Base-by-base conservation (phyloP, 2,797 vertebrate species). In the Myotis pilosus region DNA sequence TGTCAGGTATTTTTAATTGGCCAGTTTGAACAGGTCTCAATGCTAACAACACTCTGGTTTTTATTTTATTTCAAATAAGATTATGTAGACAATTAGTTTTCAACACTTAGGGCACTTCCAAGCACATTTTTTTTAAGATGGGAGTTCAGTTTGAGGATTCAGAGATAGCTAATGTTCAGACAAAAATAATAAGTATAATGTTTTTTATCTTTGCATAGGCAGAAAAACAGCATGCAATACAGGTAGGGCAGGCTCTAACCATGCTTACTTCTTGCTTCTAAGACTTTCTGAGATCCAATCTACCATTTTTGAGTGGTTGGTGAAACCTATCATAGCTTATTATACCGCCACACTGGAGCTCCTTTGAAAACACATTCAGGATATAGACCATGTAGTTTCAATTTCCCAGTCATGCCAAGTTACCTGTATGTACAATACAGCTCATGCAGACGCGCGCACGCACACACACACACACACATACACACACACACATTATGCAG, bases 161-260 rank as follows among this genome's bases (percentile, higher is more conserved):
- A 92, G 25, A 38, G 0, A 53, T 41, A 20, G 17, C 5, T 38
- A 25, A 36, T 8, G 4, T 13, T 80, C 8, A 20, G 8, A 13
- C 47, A 23, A 66, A 36, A 57, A 47, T 8, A 78, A 71, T 15
- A 62, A 66, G 36, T 4, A 60, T 81, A 33, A 72, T 13, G 3
- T 38, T 41, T 80, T 30, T 66, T 3, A 22, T 41, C 38, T 41
- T 13, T 23, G 23, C 12, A 60, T 36, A 62, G 10, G 9, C 6
- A 62, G 33, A 95, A 66, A 17, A 38, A 7, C 33, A 44, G 7
- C 11, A 68, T 41, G 68, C 36, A 79, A 60, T n/a, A 19, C 33
- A 53, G 0, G 0, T 13, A 38, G 38, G 17, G 3, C 16, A 57
- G n/a, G 0, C 0, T 33, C 2, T 25, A 13, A 23, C 12, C 2